Conservation (phyloP, 2,888 invertebrate genomes). For the Polydrusus pterygomalis region DNA sequence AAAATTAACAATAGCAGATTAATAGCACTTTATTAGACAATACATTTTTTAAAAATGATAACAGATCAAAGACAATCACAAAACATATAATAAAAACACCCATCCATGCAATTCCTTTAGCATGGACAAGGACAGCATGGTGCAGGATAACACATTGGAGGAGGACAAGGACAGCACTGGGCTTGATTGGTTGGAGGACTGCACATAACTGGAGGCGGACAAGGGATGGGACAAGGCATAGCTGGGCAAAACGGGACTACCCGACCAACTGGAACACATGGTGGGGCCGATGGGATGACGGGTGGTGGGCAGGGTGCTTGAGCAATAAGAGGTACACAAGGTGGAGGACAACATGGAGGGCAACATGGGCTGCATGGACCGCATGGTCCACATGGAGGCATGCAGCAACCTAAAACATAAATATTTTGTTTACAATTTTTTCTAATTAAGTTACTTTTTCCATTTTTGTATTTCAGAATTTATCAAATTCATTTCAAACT, state of each 20-base stretch:
- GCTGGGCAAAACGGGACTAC: constrained; percentile 62
- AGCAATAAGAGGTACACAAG: constrained; percentile 63
- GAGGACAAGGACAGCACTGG: constrained; percentile 57
- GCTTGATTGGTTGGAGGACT: constrained; percentile 55
- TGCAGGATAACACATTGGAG: constrained; percentile 66
- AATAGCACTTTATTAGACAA: constrained; percentile 22
- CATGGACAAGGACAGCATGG: constrained; percentile 49
- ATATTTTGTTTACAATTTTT: background rate
- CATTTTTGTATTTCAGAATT: too few species aligned
- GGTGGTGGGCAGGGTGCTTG: constrained; percentile 65
- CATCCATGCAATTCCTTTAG: background rate
- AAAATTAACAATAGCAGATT: background rate
- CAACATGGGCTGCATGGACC: constrained; percentile 59
- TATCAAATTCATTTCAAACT: too few species aligned
- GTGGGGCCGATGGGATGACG: constrained; percentile 63
- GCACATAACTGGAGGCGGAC: constrained; percentile 62
- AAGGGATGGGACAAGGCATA: constrained; percentile 61
- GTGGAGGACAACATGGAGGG: constrained; percentile 60
- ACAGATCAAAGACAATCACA: constrained; percentile 25
- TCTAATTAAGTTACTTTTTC: too few species aligned
- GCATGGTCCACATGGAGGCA: constrained; percentile 61
- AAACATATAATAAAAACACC: constrained; percentile 11
- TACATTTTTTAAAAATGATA: constrained; percentile 10
- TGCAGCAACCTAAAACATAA: constrained; percentile 43
- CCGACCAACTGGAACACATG: constrained; percentile 63